Evolutionary conservation across 2,797 vertebrate genomes (phyloP), one percentile per base, ranked within the genome.

Genomic region (Jordanella pulchra): DNA sequence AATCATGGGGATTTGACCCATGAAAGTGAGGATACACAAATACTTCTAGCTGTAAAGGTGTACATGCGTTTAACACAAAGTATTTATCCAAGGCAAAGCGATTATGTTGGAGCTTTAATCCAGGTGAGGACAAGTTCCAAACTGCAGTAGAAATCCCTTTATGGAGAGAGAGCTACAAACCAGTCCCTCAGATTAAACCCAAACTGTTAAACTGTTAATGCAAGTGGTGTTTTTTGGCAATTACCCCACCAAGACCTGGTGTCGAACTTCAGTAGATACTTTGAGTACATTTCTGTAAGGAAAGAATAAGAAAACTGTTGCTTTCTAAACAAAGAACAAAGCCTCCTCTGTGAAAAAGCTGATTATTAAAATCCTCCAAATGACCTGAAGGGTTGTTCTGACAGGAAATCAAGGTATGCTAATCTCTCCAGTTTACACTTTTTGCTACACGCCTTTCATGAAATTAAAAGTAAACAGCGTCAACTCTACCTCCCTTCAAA

Each of bases 161-260:
- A 18, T 66, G 66, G 27, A 65, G 56, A 77, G 27, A 65, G 14
- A 42, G 58, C n/a, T 71, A 42, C 44, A 79, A 72, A 77, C 11
- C n/a, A 66, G 73, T 72, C 39, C 65, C 70, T 63, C 18, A 66
- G 27, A 71, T 78, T 76, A 67, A 67, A 55, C 69, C 75, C 83
- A 84, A 74, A 68, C 70, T 45, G 25, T 21, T 35, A 27, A 14
- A 73, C 64, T 54, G 67, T 75, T 55, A 74, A 14, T 64, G 11
- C 27, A 74, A 75, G 75, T 82, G 75, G 73, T 75, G 64, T 54
- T 72, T 90, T 89, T 89, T 92, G 87, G 87, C 83, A 67, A 72
- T 75, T 65, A 79, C 74, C 39, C 73, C 74, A 77, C 71, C 64
- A 42, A 67, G 45, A 82, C 69, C 69, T 65, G 61, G 69, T 64